phyloP scores from a whole-genome alignment of 2,888 invertebrate species.

The Tricholauxania praeusta region DNA sequence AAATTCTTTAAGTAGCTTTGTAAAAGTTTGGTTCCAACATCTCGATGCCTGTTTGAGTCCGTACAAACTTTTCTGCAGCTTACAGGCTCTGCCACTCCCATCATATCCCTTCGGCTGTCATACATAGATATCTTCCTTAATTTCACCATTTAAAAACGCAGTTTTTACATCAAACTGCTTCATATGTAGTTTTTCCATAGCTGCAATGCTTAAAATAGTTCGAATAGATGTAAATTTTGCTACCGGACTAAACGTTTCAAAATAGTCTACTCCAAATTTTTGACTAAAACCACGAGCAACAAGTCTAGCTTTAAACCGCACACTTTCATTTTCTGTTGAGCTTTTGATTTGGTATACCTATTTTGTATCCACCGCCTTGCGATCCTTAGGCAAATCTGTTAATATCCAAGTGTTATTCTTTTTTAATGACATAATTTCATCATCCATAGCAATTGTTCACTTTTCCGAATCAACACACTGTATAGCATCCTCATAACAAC shows the following conservation, averaged over 20 bases:
- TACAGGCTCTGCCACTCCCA: not conserved
- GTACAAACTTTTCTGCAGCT: not conserved
- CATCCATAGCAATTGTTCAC: constrained; percentile 43
- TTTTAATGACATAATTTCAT: constrained; percentile 42
- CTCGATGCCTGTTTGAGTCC: not conserved
- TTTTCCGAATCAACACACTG: constrained; percentile 1
- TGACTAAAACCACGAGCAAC: constrained; percentile 21
- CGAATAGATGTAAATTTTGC: constrained; percentile 11
- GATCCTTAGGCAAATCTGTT: constrained; percentile 38
- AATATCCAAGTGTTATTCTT: constrained; percentile 46
- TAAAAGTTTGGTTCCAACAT: not conserved
- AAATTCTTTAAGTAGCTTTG: not conserved
- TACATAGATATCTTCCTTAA: not conserved
- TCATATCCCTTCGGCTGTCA: not conserved
- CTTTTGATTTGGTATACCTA: constrained; percentile 51
- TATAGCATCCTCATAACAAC: no score
- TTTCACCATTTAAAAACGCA: not conserved
- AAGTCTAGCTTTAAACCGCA: not conserved
- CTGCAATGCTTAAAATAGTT: constrained; percentile 21
- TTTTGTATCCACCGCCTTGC: constrained; percentile 48
- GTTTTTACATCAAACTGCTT: not conserved
- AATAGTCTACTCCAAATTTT: constrained; percentile 26
- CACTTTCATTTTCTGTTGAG: not conserved
- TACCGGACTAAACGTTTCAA: constrained; percentile 29
- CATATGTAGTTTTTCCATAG: not conserved